phyloP scores from a whole-genome alignment of 2,888 invertebrate species.

The Epinotia ramella region DNA sequence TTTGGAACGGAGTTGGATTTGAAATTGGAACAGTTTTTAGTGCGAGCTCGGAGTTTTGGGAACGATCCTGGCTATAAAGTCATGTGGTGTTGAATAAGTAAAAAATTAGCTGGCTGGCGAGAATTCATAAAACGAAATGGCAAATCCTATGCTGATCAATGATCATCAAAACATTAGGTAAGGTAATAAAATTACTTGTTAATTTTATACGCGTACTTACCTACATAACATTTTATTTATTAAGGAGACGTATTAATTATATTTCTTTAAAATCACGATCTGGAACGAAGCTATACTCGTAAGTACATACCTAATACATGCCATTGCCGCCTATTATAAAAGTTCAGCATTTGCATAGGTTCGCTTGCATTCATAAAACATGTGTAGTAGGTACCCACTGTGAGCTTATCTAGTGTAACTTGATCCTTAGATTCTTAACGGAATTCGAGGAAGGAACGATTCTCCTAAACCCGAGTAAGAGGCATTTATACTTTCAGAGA shows the following conservation, averaged over 20 bases:
- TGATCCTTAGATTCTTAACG: neutral
- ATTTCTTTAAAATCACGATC: too few relatives aligned
- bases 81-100: neutral
- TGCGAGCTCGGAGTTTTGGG: constrained; percentile 23
- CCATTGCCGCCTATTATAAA: neutral
- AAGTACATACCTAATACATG: neutral
- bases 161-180: neutral
- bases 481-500: too few relatives aligned
- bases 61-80: constrained; percentile 3
- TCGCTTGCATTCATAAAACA: neutral
- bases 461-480: too few relatives aligned
- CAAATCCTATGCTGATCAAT: neutral
- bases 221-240: too few relatives aligned
- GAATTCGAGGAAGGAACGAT: too few relatives aligned
- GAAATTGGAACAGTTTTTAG: constrained; percentile 43
- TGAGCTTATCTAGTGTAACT: neutral
- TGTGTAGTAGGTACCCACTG: neutral
- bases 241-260: too few relatives aligned
- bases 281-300: neutral
- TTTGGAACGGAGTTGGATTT: constrained; percentile 48
- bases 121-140: neutral
- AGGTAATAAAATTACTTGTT: neutral
- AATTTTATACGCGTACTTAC: too few relatives aligned
- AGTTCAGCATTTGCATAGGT: constrained; percentile 9
- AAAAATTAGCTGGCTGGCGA: neutral